phyloP scores from a whole-genome alignment of 2,888 invertebrate species.

The Acleris sparsana region DNA sequence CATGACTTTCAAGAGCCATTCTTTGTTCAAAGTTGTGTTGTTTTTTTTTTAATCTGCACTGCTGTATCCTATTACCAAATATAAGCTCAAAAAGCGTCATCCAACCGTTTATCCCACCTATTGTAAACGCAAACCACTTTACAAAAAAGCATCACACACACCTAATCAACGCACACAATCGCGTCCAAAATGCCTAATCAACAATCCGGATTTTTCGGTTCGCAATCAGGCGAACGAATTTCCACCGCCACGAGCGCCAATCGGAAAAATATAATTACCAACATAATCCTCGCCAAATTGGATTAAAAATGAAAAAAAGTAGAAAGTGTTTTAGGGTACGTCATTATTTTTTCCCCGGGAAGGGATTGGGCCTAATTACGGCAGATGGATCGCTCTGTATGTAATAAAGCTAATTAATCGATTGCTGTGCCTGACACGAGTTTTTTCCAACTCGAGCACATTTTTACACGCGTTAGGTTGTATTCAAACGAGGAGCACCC shows the following conservation, averaged over 20 bases:
- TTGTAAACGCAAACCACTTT: conserved; percentile 14
- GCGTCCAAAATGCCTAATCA: conserved; percentile 75
- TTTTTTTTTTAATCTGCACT: no score
- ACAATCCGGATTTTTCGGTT: conserved; percentile 66
- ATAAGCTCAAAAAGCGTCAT: no score
- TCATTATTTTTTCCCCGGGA: conserved; percentile 80
- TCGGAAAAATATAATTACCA: conserved; percentile 84
- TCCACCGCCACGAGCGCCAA: conserved; percentile 71
- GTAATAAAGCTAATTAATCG: conserved; percentile 82
- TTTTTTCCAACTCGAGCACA: conserved; percentile 49
- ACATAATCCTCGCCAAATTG: conserved; percentile 84
- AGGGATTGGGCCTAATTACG: conserved; percentile 80
- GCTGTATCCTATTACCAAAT: no score
- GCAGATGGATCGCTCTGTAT: conserved; percentile 79
- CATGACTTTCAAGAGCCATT: no score
- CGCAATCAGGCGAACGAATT: conserved; percentile 77
- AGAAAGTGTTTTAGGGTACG: conserved; percentile 82
- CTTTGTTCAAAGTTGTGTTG: no score
- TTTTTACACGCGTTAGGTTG: background rate
- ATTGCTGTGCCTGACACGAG: conserved; percentile 60
- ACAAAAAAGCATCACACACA: conserved; percentile 19
- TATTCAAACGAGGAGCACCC: background rate
- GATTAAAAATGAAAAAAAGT: conserved; percentile 82
- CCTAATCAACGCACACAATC: conserved; percentile 51
- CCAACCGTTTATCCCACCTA: no score